These are phyloP conservation scores for Micrasema minimum DNA, from an alignment of 1,140 invertebrate genomes.

Conservation along the genomic window DNA sequence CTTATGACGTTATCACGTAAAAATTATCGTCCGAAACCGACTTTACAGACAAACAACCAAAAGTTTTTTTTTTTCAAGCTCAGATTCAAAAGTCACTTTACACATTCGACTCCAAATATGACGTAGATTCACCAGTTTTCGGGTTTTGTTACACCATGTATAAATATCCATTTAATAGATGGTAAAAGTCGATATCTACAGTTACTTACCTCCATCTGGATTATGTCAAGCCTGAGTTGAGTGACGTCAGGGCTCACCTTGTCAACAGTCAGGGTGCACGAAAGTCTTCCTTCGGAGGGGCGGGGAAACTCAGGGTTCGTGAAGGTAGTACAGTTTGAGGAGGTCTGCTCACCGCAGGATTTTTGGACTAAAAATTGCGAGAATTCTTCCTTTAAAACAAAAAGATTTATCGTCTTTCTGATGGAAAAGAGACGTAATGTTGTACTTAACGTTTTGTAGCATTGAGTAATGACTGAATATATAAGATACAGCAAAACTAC, in stretches of 20 bases:
- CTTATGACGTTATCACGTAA: too few species aligned
- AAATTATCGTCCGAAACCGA: too few species aligned
- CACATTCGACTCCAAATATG: too few species aligned
- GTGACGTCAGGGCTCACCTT: conserved; percentile 70
- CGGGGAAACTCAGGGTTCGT: conserved; percentile 61
- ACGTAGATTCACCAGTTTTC: too few species aligned
- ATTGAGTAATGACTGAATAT: not conserved
- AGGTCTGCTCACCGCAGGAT: conserved; percentile 57
- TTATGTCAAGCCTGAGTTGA: conserved; percentile 77
- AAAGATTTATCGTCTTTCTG: not conserved
- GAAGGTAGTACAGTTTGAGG: conserved; percentile 58
- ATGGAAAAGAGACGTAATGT: not conserved
- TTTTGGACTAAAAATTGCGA: conserved; percentile 57
- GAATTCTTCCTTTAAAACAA: not conserved
- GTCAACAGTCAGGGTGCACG: conserved; percentile 72
- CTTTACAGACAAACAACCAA: too few species aligned
- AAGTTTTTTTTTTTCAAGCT: too few species aligned
- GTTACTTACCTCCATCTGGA: conserved; percentile 73
- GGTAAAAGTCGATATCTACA: too few species aligned
- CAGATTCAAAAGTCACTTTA: too few species aligned
- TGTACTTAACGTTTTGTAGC: not conserved
- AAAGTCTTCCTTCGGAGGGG: conserved; percentile 60
- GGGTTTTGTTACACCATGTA: too few species aligned
- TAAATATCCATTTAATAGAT: too few species aligned
- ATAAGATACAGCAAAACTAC: not conserved